Percentiles rank a stretch among this genome's conserved stretches.
phyloP scores from a whole-genome alignment of 2,888 invertebrate species.

The Phaonia tiefii region DNA sequence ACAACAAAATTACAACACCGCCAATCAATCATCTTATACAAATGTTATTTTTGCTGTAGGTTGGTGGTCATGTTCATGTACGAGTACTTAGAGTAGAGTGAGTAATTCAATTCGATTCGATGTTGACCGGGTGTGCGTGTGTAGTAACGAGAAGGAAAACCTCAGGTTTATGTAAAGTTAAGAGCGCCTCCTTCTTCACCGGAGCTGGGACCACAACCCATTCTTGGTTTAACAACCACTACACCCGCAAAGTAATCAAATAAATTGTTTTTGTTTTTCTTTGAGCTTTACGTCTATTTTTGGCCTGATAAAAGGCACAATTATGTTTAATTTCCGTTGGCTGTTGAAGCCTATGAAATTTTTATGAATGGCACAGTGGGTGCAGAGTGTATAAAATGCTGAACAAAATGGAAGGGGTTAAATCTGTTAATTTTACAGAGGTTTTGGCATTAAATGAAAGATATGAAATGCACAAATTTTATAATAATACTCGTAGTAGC shows the following conservation, averaged over 20 bases:
- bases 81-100: too few relatives aligned
- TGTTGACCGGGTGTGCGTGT: slow-evolving; percentile 16
- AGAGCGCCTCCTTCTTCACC: neutral
- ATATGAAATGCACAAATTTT: too few relatives aligned
- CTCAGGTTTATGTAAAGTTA: neutral
- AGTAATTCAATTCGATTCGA: too few relatives aligned
- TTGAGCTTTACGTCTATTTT: slow-evolving; percentile 23
- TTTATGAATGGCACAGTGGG: slow-evolving; percentile 17
- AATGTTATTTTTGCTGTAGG: slow-evolving; percentile 31
- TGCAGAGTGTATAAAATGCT: too few relatives aligned
- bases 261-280: neutral
- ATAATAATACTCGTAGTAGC: too few relatives aligned
- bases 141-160: neutral
- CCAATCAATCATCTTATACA: slow-evolving; percentile 21
- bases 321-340: slow-evolving; percentile 58
- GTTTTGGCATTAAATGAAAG: too few relatives aligned
- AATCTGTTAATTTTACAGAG: too few relatives aligned
- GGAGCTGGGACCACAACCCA: neutral
- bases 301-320: slow-evolving; percentile 47
- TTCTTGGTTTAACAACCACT: neutral
- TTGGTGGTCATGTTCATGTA: neutral
- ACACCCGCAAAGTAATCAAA: neutral
- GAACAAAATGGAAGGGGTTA: too few relatives aligned
- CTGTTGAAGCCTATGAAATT: slow-evolving; percentile 43
- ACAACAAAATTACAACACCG: slow-evolving; percentile 22